Evolutionary conservation across 35 echinoderm and acorn worm species (phyloP), one percentile per base, ranked within the genome.

Genomic region (Strongylocentrotus purpuratus): DNA sequence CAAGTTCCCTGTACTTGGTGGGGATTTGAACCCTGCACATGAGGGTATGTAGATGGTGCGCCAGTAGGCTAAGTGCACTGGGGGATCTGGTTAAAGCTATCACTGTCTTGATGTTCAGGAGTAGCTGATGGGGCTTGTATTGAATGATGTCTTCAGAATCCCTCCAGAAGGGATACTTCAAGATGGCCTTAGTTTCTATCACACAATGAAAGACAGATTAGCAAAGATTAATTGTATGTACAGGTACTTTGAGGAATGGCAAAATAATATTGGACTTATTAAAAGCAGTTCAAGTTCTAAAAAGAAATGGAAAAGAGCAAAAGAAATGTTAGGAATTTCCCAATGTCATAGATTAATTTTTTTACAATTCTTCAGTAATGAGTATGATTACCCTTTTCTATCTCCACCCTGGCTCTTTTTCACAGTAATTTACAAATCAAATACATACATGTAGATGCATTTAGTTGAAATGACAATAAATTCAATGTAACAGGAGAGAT

Each of bases 101-200:
- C 33, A 89, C 87, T 7, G 87, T 89, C 87, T 46, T 89, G 87
- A 89, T 13, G 87, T 45, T 89, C 14, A 89, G 87, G 12, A 89
- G 20, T 7, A 89, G 87, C 87, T 89, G 87, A 17, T 46, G 12
- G 5, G 87, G 87, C 14, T 12, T 33, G 87, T 89, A 89, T 5
- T 89, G 32, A 89, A 89, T 45, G 12, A 5, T 18, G 15, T 2
- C 33, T 89, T 4, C 25, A 4, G 33, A 31, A 33, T 33, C 45
- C 45, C 87, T 46, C 33, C 25, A 28, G 87, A 89, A 41, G 4
- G 87, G 87, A 89, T 89, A 45, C 33, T 45, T 89, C 32, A 89
- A 46, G 87, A 89, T 89, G 33, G 28, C 20, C n/a, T 78, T n/a
- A 78, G 22, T 78, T 28, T 78, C 65, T 78, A 28, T 78, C 65